A percentile compares a stretch with the other conserved stretches of the same genome.
These are phyloP conservation scores for Pyrgus malvae DNA, from an alignment of 2,888 invertebrate genomes.

Conservation along the genomic window DNA sequence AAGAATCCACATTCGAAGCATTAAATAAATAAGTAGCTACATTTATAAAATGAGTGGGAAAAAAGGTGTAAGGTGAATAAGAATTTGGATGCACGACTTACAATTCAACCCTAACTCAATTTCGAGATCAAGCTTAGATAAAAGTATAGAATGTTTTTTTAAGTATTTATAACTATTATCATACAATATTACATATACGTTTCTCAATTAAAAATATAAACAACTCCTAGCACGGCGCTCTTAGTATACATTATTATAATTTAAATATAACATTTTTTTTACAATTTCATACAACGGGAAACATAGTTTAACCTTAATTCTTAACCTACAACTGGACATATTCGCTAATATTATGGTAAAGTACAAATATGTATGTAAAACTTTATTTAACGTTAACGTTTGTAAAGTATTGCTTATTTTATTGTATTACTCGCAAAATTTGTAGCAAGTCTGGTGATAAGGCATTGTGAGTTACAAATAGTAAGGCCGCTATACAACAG, in stretches of 20 bases:
- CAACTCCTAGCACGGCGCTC: constrained; percentile 15
- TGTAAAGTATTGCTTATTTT: not conserved
- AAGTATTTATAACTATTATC: not conserved
- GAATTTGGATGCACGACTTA: too few species aligned
- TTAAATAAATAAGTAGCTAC: too few species aligned
- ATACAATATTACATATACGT: constrained; percentile 8
- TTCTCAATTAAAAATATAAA: constrained; percentile 22
- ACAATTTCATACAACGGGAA: constrained; percentile 24
- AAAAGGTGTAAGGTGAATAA: not conserved
- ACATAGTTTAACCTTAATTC: not conserved
- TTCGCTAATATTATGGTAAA: constrained; percentile 8
- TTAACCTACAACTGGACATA: constrained; percentile 16
- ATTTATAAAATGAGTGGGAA: not conserved
- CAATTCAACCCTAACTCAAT: not conserved
- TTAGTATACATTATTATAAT: constrained; percentile 13
- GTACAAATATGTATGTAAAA: constrained; percentile 9
- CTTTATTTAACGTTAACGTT: not conserved
- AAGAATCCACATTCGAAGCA: not conserved
- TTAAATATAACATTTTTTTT: constrained; percentile 30
- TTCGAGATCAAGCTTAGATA: constrained; percentile 18
- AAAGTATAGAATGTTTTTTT: not conserved
- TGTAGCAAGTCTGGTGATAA: too few species aligned
- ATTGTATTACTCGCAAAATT: too few species aligned
- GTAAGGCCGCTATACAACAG: too few species aligned
- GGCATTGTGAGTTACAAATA: too few species aligned